These are phyloP conservation scores for Anoplius nigerrimus DNA, from an alignment of 2,888 invertebrate genomes.

Conservation along the genomic window DNA sequence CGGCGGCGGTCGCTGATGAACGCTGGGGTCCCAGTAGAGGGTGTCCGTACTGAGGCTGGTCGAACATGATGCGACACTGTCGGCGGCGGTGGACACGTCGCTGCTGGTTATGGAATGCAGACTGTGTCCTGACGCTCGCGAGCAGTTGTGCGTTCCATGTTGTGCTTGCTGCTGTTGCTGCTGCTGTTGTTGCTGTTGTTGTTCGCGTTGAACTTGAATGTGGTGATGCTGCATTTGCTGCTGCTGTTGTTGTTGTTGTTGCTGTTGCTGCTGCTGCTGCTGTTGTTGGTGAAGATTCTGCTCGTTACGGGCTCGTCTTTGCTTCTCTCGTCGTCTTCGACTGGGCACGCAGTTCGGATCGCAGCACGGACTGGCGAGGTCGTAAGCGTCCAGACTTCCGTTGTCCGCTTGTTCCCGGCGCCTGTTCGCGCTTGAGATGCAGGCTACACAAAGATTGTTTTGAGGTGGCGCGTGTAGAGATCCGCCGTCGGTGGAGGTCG, in stretches of 20 bases:
- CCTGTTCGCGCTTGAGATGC: slow-evolving; percentile 69
- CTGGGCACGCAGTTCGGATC: slow-evolving; percentile 90
- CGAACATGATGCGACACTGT: slow-evolving; percentile 86
- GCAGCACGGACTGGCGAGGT: slow-evolving; percentile 90
- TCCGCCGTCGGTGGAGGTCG: slow-evolving; percentile 31
- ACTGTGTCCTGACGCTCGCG: slow-evolving; percentile 77
- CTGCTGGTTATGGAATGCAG: slow-evolving; percentile 90
- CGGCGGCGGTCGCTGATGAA: slow-evolving; percentile 72
- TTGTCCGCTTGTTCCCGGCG: slow-evolving; percentile 75
- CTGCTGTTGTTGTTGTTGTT: slow-evolving; percentile 65
- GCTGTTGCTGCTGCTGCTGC: slow-evolving; percentile 66
- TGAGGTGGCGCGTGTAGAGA: slow-evolving; percentile 48
- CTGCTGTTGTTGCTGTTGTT: slow-evolving; percentile 45
- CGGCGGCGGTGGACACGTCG: slow-evolving; percentile 81
- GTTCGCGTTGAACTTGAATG: slow-evolving; percentile 49
- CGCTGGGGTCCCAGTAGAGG: slow-evolving; percentile 86
- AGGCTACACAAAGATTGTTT: slow-evolving; percentile 70
- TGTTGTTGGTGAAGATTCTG: slow-evolving; percentile 65
- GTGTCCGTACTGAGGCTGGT: slow-evolving; percentile 92
- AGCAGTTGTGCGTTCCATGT: slow-evolving; percentile 62
- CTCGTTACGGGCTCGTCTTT: slow-evolving; percentile 73
- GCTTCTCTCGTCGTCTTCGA: slow-evolving; percentile 77
- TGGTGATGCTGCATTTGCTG: slow-evolving; percentile 55
- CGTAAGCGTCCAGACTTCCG: slow-evolving; percentile 89
- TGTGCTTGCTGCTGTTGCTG: slow-evolving; percentile 49